These are phyloP conservation scores for Nyctereutes procyonoides DNA, from an alignment of 2,113 vertebrate genomes.

Conservation along the genomic window DNA sequence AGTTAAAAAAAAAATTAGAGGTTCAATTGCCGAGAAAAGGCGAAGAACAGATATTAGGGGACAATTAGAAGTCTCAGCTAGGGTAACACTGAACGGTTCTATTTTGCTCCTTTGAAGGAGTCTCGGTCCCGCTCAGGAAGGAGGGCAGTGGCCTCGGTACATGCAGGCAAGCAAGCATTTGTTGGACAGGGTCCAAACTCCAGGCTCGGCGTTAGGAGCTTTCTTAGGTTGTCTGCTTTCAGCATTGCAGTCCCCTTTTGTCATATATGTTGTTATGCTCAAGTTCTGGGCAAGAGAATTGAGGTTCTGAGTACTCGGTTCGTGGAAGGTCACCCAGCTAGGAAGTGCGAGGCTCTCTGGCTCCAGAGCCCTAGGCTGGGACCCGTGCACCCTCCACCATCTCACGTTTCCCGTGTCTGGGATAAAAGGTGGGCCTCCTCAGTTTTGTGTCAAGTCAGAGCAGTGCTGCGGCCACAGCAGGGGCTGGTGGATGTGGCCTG, in stretches of 20 bases:
- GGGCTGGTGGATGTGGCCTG: rapidly evolving
- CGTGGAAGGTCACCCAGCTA: neutral
- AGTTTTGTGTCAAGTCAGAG: neutral
- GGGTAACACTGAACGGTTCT: too few species aligned
- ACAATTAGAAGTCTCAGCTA: neutral
- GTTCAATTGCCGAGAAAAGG: neutral
- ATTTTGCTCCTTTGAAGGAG: neutral
- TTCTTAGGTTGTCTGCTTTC: neutral
- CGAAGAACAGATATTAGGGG: neutral
- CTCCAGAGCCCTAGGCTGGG: neutral
- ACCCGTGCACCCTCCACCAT: rapidly evolving
- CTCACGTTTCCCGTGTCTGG: neutral
- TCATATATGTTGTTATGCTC: neutral
- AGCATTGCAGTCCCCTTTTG: neutral
- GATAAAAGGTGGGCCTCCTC: neutral
- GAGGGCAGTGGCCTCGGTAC: neutral
- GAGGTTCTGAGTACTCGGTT: neutral
- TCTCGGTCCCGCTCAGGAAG: neutral
- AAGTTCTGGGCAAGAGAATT: neutral
- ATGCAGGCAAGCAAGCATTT: neutral
- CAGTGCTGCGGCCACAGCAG: neutral
- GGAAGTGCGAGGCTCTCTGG: rapidly evolving
- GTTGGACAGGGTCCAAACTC: neutral
- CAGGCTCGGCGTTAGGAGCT: neutral
- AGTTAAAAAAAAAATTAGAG: neutral